Conservation (phyloP, 2,113 vertebrate genomes). For the Corythoichthys haematopterus region DNA sequence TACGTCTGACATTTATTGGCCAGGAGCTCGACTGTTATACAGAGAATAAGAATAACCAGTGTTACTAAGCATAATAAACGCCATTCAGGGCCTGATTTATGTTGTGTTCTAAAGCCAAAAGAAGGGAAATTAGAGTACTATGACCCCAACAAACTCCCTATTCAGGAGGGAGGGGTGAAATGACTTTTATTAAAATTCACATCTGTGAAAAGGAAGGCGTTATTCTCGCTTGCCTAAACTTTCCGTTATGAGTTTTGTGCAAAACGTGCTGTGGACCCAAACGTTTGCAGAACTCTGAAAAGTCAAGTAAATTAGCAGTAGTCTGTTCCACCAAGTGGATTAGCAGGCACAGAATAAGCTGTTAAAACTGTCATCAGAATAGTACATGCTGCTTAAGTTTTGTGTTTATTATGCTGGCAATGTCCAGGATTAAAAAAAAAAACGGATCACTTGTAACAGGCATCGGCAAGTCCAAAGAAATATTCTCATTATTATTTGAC, state of each 20-base stretch:
- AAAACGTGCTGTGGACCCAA: background rate
- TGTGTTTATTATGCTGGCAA: constrained; percentile 8
- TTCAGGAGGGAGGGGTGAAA: constrained; percentile 15
- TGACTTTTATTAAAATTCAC: constrained; percentile 13
- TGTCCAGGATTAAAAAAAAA: constrained; percentile 3
- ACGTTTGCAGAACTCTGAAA: background rate
- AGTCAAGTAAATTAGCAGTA: constrained; percentile 30
- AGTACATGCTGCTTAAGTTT: constrained; percentile 14
- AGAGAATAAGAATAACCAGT: constrained; percentile 52
- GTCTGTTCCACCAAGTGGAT: constrained; percentile 21
- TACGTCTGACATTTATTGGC: constrained; percentile 53
- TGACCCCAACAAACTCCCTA: constrained; percentile 38
- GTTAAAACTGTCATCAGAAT: constrained; percentile 36
- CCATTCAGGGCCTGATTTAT: constrained; percentile 53
- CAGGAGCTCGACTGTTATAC: constrained; percentile 29
- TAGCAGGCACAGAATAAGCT: constrained; percentile 5
- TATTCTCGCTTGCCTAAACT: constrained; percentile 9
- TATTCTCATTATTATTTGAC: background rate
- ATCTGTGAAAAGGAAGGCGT: constrained; percentile 10
- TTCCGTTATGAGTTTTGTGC: constrained; percentile 10
- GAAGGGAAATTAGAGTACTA: constrained; percentile 45
- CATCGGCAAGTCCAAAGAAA: constrained; percentile 8
- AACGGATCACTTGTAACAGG: constrained; percentile 5
- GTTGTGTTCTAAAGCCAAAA: constrained; percentile 38
- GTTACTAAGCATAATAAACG: constrained; percentile 53